phyloP scores from a whole-genome alignment of 2,113 vertebrate genomes.

The Epinephelus cyanopodus region DNA sequence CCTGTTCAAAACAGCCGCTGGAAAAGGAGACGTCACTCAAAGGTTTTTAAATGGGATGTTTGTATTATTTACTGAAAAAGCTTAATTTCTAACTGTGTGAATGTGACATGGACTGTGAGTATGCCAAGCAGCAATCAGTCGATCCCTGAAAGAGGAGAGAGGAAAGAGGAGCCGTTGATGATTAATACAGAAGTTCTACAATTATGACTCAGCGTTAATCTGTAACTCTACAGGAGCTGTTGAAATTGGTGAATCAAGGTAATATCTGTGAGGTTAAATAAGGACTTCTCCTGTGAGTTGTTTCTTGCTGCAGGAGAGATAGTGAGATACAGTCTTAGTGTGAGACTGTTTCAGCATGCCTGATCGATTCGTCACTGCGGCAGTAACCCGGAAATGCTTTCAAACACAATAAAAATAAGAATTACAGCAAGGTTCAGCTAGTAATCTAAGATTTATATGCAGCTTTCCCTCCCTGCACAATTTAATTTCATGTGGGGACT shows the following conservation, averaged over 20 bases:
- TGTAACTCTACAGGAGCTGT: slow-evolving; percentile 10
- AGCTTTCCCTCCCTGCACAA: not conserved
- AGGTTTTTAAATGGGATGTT: not conserved
- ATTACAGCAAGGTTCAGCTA: too few relatives aligned
- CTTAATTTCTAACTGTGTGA: not conserved
- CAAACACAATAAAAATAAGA: not conserved
- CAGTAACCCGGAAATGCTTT: not conserved
- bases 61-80: not conserved
- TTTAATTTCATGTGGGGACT: not conserved
- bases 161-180: slow-evolving; percentile 11
- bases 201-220: slow-evolving; percentile 50
- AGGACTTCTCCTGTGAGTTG: not conserved
- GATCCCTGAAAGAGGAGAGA: not conserved
- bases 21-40: not conserved
- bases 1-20: not conserved
- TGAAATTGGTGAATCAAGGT: slow-evolving; percentile 15
- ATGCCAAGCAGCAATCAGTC: not conserved
- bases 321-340: not conserved
- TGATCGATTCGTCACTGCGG: slow-evolving; percentile 2
- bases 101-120: slow-evolving; percentile 5
- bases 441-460: not conserved
- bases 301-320: slow-evolving; percentile 1
- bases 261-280: slow-evolving; percentile 6
- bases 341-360: not conserved
- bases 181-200: slow-evolving; percentile 35